phyloP scores from a whole-genome alignment of 30 jellyfish, hydroid and myxozoan genomes.

The Aurelia coerulea region DNA sequence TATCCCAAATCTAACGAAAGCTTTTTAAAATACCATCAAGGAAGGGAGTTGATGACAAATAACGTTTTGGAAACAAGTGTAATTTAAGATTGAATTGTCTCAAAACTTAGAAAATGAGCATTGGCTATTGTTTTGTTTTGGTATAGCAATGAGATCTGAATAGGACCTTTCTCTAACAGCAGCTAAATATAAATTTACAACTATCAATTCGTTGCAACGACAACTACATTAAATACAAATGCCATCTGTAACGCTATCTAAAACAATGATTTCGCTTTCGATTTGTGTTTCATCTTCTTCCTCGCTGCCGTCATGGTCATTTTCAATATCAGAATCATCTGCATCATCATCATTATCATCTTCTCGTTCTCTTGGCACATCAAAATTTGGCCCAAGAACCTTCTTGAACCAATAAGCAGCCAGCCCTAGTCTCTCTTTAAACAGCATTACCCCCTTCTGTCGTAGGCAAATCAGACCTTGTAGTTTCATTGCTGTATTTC shows the following conservation, averaged over 20 bases:
- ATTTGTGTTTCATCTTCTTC: not conserved
- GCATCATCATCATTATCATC: not conserved
- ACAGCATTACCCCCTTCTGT: not conserved
- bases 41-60: not conserved
- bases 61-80: too few relatives aligned
- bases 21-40: too few relatives aligned
- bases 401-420: constrained; percentile 3
- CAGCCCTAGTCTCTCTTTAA: not conserved
- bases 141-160: too few relatives aligned
- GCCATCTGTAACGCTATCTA: not conserved
- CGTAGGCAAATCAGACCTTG: not conserved
- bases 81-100: too few relatives aligned
- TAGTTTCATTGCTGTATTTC: not conserved
- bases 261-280: not conserved
- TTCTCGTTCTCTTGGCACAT: not conserved
- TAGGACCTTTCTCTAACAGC: too few relatives aligned
- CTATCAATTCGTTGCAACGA: not conserved
- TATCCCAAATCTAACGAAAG: too few relatives aligned
- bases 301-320: not conserved
- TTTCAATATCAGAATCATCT: not conserved
- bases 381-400: not conserved
- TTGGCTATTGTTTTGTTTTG: too few relatives aligned
- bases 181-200: too few relatives aligned
- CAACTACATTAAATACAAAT: too few relatives aligned
- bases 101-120: too few relatives aligned